phyloP scores from a whole-genome alignment of 1,140 invertebrate species.

The Nephila pilipes region DNA sequence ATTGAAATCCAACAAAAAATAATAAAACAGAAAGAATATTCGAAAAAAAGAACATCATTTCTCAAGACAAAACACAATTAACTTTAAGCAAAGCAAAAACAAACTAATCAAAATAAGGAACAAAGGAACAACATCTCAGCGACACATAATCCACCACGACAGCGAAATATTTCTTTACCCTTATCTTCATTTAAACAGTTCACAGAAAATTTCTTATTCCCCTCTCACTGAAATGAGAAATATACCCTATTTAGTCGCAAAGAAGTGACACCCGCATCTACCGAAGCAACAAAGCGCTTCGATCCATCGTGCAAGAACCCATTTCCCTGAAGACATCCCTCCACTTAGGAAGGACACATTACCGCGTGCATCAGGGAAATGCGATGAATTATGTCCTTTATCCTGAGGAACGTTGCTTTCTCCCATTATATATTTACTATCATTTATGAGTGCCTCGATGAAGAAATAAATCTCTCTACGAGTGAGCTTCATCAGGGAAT shows the following conservation, averaged over 20 bases:
- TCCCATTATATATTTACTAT: conserved; percentile 38
- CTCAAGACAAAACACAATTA: no score
- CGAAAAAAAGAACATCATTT: no score
- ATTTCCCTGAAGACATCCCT: conserved; percentile 39
- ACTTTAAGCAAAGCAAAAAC: no score
- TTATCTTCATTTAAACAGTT: conserved; percentile 32
- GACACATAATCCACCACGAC: not conserved
- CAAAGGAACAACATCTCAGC: no score
- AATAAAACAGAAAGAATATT: no score
- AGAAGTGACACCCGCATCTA: not conserved
- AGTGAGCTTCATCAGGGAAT: not conserved
- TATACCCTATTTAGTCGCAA: not conserved
- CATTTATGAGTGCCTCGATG: conserved; percentile 27
- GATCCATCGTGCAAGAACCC: not conserved
- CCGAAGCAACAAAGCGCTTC: not conserved
- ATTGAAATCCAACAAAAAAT: no score
- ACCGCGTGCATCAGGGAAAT: not conserved
- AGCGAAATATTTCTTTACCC: not conserved
- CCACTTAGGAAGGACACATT: conserved; percentile 25
- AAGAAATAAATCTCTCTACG: conserved; percentile 5
- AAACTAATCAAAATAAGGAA: no score
- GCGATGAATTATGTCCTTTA: conserved; percentile 51
- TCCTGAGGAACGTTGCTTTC: not conserved
- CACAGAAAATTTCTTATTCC: not conserved
- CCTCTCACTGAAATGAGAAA: not conserved